These are phyloP conservation scores for Lanistes nyassanus DNA, from an alignment of 1,140 invertebrate species.

Conservation along the genomic window DNA sequence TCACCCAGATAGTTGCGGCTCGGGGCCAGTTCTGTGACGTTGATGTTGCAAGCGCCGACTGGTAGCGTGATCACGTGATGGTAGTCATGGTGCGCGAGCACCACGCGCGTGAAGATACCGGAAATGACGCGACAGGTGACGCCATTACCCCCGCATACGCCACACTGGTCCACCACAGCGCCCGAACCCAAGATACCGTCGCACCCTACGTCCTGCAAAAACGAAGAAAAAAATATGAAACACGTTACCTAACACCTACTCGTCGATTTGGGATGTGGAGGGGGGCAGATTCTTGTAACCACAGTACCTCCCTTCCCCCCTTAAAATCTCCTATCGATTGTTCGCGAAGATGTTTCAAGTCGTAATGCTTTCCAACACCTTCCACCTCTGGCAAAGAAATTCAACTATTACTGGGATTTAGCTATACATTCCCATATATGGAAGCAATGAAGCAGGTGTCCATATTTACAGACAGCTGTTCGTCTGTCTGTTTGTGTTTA, in stretches of 20 bases:
- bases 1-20: constrained; percentile 90
- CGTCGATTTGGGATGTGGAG: neutral
- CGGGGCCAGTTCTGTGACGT: constrained; percentile 86
- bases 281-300: too few relatives aligned
- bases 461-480: too few relatives aligned
- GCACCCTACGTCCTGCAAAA: constrained; percentile 86
- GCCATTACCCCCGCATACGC: constrained; percentile 91
- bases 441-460: too few relatives aligned
- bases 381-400: too few relatives aligned
- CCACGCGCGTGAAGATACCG: constrained; percentile 84
- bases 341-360: too few relatives aligned
- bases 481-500: too few relatives aligned
- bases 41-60: constrained; percentile 85
- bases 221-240: neutral
- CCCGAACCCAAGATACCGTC: constrained; percentile 93
- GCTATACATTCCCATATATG: too few relatives aligned
- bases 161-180: constrained; percentile 81
- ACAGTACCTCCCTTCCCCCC: too few relatives aligned
- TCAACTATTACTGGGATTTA: too few relatives aligned
- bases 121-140: constrained; percentile 85
- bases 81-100: constrained; percentile 83
- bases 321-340: too few relatives aligned
- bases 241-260: neutral
- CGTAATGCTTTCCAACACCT: too few relatives aligned
- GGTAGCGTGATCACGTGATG: constrained; percentile 87